Conservation (phyloP, 2,797 vertebrate genomes). For the Neosilurus hyrtlii region DNA sequence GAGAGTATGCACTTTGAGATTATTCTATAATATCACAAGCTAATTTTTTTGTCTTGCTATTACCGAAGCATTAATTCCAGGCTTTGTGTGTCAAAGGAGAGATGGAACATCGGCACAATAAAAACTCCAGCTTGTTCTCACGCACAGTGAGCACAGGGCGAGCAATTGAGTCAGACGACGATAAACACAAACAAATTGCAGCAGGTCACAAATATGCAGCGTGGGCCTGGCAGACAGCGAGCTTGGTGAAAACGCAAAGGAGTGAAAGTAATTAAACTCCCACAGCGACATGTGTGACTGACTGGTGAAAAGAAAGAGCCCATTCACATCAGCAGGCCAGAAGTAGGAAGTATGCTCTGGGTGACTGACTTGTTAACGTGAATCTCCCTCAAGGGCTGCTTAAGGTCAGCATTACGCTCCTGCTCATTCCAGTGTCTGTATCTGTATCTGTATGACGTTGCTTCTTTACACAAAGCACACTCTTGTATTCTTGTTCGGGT, state of each 20-base stretch:
- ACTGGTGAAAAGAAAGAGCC: constrained; percentile 66
- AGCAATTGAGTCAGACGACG: constrained; percentile 58
- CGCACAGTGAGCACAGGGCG: constrained; percentile 20
- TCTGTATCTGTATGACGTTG: not conserved
- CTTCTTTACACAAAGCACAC: constrained; percentile 4
- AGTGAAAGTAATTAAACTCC: constrained; percentile 76
- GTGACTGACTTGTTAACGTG: constrained; percentile 66
- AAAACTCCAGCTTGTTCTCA: constrained; percentile 19
- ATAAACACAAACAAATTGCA: constrained; percentile 77
- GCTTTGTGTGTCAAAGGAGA: constrained; percentile 2
- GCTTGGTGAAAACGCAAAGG: constrained; percentile 75
- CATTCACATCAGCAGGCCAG: constrained; percentile 66
- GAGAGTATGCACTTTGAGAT: no score
- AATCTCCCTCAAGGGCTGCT: constrained; percentile 65
- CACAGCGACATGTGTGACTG: constrained; percentile 66
- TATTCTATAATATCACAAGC: not conserved
- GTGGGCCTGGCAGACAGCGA: constrained; percentile 73
- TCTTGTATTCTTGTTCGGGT: not conserved
- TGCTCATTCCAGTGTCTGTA: not conserved
- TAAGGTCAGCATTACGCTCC: constrained; percentile 13
- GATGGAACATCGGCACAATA: not conserved
- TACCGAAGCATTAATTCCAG: not conserved
- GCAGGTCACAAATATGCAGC: constrained; percentile 74
- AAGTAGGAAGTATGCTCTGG: constrained; percentile 70
- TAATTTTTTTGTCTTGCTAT: not conserved